Evolutionary conservation across 1,140 invertebrate genomes (phyloP), one percentile per base, ranked within the genome.

Genomic region (Harlomillsia oculata): DNA sequence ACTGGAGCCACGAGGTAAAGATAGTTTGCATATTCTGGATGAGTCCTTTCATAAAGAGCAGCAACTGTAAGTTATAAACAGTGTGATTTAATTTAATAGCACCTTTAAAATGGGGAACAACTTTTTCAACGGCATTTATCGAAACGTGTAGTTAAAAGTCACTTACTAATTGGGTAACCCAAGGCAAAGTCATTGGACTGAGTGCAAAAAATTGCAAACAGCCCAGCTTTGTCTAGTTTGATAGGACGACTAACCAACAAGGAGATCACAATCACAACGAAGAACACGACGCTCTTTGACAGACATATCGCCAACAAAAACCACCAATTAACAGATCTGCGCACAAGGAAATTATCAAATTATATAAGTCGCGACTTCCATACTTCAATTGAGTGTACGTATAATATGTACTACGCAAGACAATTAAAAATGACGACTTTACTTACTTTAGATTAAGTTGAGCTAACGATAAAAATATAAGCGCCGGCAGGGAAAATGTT

Each of bases 171-270:
- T 3, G 94, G 93, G 75, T 88, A 95, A 56, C 93, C 93, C 64
- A 98, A 81, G 43, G 94, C 94, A 78, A 97, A 97, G 73, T 98
- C 94, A 79, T 98, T 98, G 69, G 89, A 94, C 69, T 97, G 92
- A 0, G 93, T 97, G 43, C 85, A 87, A 71, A 97, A 96, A 65
- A 97, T 97, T 21, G 87, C 88, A 78, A 87, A 92, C 20, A 97
- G 75, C 14, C 90, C 93, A 50, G 89, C 87, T 66, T 83, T 80
- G 13, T 86, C 88, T 55, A 85, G 78, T 73, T 92, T 86, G 5
- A 82, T 69, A 6, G 87, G 86, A 70, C 82, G 81, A 6, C 83
- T 82, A 16, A 90, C 79, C 26, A 95, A 67, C 48, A 93, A 64
- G 3, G 86, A 87, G 13, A 95, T 74, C 21, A 86, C 66, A 11